Percentiles rank a stretch among this genome's conserved stretches.
These are phyloP conservation scores for Buceros bicornis DNA, from an alignment of 2,797 vertebrate genomes.

Conservation along the genomic window DNA sequence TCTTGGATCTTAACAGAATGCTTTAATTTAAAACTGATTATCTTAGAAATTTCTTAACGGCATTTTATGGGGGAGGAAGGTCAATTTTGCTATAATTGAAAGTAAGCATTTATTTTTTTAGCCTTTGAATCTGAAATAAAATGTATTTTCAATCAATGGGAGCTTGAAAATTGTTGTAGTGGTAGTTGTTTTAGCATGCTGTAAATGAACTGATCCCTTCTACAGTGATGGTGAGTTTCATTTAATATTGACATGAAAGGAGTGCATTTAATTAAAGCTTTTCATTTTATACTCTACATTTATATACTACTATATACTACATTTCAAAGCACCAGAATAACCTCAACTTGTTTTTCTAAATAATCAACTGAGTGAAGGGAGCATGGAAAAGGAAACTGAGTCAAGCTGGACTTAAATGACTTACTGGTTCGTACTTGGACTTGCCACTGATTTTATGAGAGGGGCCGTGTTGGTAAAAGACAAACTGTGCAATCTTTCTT, in stretches of 20 bases:
- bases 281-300: neutral
- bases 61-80: neutral
- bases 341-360: neutral
- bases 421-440: neutral
- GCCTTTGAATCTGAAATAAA: neutral
- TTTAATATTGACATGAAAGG: conserved; percentile 13
- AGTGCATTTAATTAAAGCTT: conserved; percentile 12
- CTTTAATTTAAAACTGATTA: conserved; percentile 14
- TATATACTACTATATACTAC: neutral
- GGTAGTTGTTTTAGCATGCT: neutral
- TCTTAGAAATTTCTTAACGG: neutral
- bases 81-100: neutral
- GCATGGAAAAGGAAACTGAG: neutral
- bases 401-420: neutral
- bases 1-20: conserved; percentile 21
- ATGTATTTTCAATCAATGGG: neutral
- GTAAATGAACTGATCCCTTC: neutral
- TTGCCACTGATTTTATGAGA: neutral
- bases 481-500: neutral
- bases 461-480: neutral
- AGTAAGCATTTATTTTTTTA: neutral
- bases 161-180: neutral
- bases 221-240: neutral
- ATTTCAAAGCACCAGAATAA: neutral
- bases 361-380: neutral